phyloP scores from a whole-genome alignment of 2,888 invertebrate genomes.

The Hypomecis atomaria region DNA sequence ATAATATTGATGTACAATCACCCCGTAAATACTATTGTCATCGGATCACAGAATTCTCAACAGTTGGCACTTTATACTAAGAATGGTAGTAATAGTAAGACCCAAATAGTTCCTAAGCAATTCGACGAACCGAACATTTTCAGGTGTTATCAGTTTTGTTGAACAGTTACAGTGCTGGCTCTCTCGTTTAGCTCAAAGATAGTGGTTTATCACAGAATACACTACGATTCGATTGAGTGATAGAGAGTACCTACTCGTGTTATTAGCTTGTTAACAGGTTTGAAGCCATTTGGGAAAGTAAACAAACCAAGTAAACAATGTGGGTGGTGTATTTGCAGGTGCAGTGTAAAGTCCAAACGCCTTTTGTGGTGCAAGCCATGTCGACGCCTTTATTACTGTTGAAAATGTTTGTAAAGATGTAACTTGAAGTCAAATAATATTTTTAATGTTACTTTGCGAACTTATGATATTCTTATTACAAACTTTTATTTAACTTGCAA shows the following conservation, averaged over 20 bases:
- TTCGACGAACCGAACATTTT: background rate
- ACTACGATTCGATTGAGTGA: background rate
- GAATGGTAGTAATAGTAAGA: background rate
- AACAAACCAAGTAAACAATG: conserved; percentile 19
- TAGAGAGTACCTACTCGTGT: background rate
- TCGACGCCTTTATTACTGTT: conserved; percentile 17
- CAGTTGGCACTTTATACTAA: background rate
- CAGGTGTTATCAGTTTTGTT: background rate
- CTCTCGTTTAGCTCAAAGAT: background rate
- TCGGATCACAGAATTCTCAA: background rate
- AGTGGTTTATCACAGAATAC: background rate
- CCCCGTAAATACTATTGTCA: conserved; percentile 34
- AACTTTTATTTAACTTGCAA: too few relatives aligned
- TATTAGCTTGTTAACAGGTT: background rate
- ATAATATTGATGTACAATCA: conserved; percentile 57
- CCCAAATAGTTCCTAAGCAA: background rate
- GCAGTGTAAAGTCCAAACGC: conserved; percentile 19
- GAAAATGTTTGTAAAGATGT: background rate
- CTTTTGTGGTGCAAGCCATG: conserved; percentile 13
- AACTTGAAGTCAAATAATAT: background rate
- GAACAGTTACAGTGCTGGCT: background rate
- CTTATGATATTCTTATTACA: too few relatives aligned
- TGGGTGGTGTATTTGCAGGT: conserved; percentile 17
- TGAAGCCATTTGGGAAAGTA: conserved; percentile 23
- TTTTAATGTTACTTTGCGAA: too few relatives aligned